Evolutionary conservation across 2,797 vertebrate genomes (phyloP), one percentile per base, ranked within the genome.

Genomic region (Sebastes steindachneri): DNA sequence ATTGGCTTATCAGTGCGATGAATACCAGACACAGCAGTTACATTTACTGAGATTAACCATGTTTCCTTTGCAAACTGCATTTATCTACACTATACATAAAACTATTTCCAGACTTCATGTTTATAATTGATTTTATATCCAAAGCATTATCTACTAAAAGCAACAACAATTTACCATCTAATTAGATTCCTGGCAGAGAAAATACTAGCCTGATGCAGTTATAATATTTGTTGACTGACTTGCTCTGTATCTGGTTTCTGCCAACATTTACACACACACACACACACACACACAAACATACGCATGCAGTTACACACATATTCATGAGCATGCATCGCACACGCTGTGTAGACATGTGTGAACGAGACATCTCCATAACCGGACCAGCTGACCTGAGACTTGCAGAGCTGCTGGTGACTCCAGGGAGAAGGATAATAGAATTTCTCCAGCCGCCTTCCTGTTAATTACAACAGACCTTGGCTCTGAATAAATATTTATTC

Each of bases 401-500:
- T 62, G 70, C 88, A 75, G 90, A 91, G 83, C 85, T 83, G 77
- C 75, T 82, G 45, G 78, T 77, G 85, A 87, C 90, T 93, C 89
- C 77, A 59, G 89, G 87, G 90, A 90, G 80, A 84, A 65, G 83
- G 91, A 93, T 92, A 94, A 94, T 94, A 92, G 85, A 92, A 94
- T 95, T 91, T 89, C 85, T 91, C 84, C 74, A 79, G 84, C 84
- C 67, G 83, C 84, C 91, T 89, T 93, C 83, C 89, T 89, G 92
- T 94, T 95, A 95, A 95, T 95, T 95, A 94, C 89, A 86, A 71
- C 85, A 90, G 92, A 92, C 87, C 92, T 89, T 91, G 89, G 84
- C 90, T 89, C 87, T 85, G 86, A 92, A 91, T 94, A 93, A 94
- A 95, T 95, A 94, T 95, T 91, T 93, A 89, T 92, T 93, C 82